Base-by-base conservation (phyloP, 2,888 invertebrate species). In the Spodoptera picta region DNA sequence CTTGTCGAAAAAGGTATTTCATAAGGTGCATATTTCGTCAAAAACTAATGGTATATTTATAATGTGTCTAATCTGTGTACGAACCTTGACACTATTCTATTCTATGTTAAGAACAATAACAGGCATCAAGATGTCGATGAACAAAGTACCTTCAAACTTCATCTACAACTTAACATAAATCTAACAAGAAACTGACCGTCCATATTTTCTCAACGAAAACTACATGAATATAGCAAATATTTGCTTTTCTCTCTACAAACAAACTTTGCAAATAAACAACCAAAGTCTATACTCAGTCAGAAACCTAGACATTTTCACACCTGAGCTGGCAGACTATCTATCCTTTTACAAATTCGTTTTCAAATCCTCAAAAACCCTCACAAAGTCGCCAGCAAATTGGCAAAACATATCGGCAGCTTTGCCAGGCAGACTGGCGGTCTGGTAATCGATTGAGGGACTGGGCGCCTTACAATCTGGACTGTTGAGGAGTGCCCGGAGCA, bases 401-500 rank as follows among this genome's bases (percentile, higher is more conserved):
- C 77, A 75, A 81, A 75, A 79, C 76, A 79, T 64, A 81, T 79
- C 66, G 67, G 56, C 64, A 62, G 77, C 72, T 80, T 65, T 68
- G 72, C 72, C 65, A 77, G 80, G 71, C 80, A 48, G 69, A 72
- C 75, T 78, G 56, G 61, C 74, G 68, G 77, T 36, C 36, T 36
- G 36, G 36, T 9, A 85, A 86, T 88, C 87, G 87, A 89, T 88
- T 83, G 82, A 75, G 72, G 75, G 65, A 72, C 72, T 67, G 65
- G 53, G 7, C 82, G 79, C 75, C 73, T 72, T 60, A 74, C 83
- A 85, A 85, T 85, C 79, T 80, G 69, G 63, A 72, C 79, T 67
- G 72, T 73, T 78, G 75, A 79, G 75, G 80, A 78, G 73, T 73
- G 65, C 84, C 81, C 79, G 75, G 73, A 83, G 84, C 83, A 83